Evolutionary conservation across 2,888 invertebrate species (phyloP).

Genomic region (Monochamus alternatus): DNA sequence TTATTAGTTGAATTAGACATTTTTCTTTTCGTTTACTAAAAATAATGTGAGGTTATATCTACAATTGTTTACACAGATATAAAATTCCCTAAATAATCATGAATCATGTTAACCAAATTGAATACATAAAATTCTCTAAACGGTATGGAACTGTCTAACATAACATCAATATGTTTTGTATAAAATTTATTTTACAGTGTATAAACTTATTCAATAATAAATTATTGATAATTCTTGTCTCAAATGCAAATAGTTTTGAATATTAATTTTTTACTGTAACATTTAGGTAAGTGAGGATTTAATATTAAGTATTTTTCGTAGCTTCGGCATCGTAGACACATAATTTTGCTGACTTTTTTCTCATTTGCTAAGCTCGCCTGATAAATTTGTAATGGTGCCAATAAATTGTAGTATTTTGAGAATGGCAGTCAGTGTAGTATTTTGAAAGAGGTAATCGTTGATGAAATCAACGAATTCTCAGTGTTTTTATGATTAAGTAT

Average conservation of each 20-base stretch:
- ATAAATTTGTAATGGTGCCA: conserved; percentile 57
- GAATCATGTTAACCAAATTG: background rate
- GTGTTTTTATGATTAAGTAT: background rate
- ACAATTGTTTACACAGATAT: background rate
- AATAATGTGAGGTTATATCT: conserved; percentile 11
- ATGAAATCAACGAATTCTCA: conserved; percentile 9
- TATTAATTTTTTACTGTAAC: too few relatives aligned
- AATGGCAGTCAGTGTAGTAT: conserved; percentile 59
- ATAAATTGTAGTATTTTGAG: conserved; percentile 57
- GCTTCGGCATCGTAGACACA: conserved; percentile 45
- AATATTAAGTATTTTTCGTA: background rate
- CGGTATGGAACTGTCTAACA: background rate
- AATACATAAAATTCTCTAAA: conserved; percentile 8
- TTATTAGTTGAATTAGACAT: conserved; percentile 30
- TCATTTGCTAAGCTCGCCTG: conserved; percentile 49
- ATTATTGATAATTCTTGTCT: too few relatives aligned
- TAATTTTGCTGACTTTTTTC: conserved; percentile 52
- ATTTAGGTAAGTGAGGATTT: background rate
- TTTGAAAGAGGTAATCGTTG: conserved; percentile 54
- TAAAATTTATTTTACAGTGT: too few relatives aligned
- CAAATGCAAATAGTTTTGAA: too few relatives aligned
- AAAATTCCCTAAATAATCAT: conserved; percentile 9
- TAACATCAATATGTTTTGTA: background rate
- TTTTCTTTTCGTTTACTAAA: conserved; percentile 1
- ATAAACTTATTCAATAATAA: too few relatives aligned